Conservation (phyloP, 2,797 vertebrate species). For the Platyrinchus mystaceus region DNA sequence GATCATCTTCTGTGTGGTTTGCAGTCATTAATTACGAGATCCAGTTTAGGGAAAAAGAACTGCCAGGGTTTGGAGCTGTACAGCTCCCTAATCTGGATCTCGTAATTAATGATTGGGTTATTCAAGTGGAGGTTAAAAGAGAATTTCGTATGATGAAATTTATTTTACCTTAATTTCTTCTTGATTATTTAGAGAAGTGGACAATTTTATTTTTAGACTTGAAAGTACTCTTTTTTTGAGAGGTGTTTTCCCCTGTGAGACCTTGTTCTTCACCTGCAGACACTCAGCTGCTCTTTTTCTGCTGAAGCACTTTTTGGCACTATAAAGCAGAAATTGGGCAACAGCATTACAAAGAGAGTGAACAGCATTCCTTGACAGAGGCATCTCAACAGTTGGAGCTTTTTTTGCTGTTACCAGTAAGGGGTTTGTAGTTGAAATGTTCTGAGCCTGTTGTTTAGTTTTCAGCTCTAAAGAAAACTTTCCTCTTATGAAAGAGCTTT, state of each 20-base stretch:
- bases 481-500: background rate
- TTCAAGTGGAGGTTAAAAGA: background rate
- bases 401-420: background rate
- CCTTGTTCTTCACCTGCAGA: fast-evolving
- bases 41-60: background rate
- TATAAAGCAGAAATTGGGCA: background rate
- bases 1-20: background rate
- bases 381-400: background rate
- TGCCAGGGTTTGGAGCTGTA: background rate
- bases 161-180: background rate
- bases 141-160: background rate
- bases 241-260: background rate
- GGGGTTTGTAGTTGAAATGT: background rate
- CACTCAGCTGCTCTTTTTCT: background rate
- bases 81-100: too few relatives aligned
- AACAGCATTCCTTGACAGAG: background rate
- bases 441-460: background rate
- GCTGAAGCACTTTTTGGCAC: background rate
- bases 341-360: background rate
- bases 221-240: background rate
- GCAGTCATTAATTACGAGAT: background rate
- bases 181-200: background rate
- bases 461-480: background rate
- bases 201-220: background rate
- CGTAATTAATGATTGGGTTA: too few relatives aligned